These are phyloP conservation scores for Craterocephalus amniculus DNA, from an alignment of 2,797 vertebrate species.

Conservation along the genomic window DNA sequence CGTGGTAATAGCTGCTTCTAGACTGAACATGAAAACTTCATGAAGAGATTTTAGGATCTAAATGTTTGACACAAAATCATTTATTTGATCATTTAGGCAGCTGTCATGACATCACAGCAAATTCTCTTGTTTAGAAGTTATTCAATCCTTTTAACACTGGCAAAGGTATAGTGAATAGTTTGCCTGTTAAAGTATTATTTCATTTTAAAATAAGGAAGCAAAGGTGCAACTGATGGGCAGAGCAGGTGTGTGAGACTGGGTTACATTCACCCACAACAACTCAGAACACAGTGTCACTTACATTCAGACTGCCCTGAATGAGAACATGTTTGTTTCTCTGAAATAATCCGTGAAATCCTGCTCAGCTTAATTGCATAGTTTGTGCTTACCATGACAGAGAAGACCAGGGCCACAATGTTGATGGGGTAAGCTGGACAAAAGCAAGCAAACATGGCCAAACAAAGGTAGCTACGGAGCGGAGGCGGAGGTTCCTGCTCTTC, in stretches of 20 bases:
- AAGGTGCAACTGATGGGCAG: constrained; percentile 40
- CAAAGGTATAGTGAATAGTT: background rate
- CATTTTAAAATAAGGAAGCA: constrained; percentile 30
- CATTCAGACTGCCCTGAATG: background rate
- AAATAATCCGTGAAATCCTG: background rate
- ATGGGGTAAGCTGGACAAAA: constrained; percentile 93
- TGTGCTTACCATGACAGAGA: constrained; percentile 89
- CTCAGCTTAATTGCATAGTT: background rate
- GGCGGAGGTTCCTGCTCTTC: constrained; percentile 77
- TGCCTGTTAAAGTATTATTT: constrained; percentile 2
- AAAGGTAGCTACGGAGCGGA: constrained; percentile 85
- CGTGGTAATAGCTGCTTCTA: constrained; percentile 88
- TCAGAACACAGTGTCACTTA: constrained; percentile 12
- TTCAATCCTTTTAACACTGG: background rate
- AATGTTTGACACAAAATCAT: background rate
- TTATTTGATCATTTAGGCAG: background rate
- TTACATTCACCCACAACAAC: constrained; percentile 32
- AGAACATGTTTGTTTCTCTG: background rate
- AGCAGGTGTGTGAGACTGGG: constrained; percentile 54
- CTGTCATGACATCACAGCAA: fast-evolving
- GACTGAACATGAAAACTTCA: constrained; percentile 76
- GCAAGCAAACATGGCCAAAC: constrained; percentile 88
- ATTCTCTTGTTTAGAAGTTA: background rate
- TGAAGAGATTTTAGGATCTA: background rate
- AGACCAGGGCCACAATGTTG: constrained; percentile 91